These are phyloP conservation scores for Hippocampus zosterae DNA, from an alignment of 2,113 vertebrate genomes.

Conservation along the genomic window DNA sequence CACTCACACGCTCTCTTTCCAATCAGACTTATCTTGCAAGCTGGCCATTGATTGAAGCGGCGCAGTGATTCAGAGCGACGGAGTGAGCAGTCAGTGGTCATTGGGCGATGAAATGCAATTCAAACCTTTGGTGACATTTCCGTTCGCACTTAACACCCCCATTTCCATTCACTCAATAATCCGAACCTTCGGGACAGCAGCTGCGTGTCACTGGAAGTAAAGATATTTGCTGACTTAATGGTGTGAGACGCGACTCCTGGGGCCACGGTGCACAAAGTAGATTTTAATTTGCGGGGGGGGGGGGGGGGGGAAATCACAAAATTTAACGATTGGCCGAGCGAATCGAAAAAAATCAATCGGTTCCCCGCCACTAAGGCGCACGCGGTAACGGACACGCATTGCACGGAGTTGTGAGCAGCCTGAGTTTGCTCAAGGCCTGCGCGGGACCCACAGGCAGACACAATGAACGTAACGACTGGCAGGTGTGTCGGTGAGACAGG, in stretches of 20 bases:
- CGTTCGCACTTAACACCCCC: slow-evolving; percentile 40
- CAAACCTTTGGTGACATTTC: slow-evolving; percentile 49
- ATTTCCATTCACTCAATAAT: slow-evolving; percentile 46
- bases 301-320: not conserved
- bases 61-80: slow-evolving; percentile 42
- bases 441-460: too few species aligned
- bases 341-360: not conserved
- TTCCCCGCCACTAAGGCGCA: not conserved
- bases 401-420: slow-evolving; percentile 25
- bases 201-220: slow-evolving; percentile 8
- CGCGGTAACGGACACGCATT: slow-evolving; percentile 3
- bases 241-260: not conserved
- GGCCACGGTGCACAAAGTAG: not conserved
- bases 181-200: slow-evolving; percentile 19
- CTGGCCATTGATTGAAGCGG: slow-evolving; percentile 47
- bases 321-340: not conserved
- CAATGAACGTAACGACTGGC: too few species aligned
- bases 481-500: too few species aligned
- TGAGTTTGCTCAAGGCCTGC: slow-evolving; percentile 62
- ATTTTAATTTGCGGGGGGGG: not conserved
- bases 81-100: slow-evolving; percentile 43
- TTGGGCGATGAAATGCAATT: slow-evolving; percentile 36
- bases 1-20: not conserved
- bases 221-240: not conserved
- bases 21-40: slow-evolving; percentile 24